Evolutionary conservation across 2,888 invertebrate species (phyloP).

Genomic region (Agrilus cyanescens): DNA sequence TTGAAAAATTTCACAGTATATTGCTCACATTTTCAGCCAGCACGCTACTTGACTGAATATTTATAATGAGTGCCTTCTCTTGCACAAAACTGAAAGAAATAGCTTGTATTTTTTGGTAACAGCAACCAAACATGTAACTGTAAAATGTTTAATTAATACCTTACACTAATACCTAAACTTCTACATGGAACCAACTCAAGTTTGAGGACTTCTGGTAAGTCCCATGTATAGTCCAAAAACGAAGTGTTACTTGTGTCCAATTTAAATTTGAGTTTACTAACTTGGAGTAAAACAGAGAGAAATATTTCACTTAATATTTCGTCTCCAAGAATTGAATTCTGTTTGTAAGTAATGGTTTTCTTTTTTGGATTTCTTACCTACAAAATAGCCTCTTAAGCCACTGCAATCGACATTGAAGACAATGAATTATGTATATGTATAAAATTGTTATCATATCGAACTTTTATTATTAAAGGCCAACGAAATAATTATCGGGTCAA

Average conservation of each 20-base stretch:
- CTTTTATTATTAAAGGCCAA: no score
- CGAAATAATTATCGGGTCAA: no score
- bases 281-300: constrained; percentile 42
- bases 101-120: neutral
- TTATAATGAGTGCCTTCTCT: constrained; percentile 46
- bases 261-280: constrained; percentile 39
- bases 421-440: neutral
- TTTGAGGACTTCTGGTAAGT: constrained; percentile 40
- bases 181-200: constrained; percentile 52
- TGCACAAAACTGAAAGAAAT: constrained; percentile 40
- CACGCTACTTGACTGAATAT: constrained; percentile 46
- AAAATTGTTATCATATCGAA: no score
- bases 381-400: neutral
- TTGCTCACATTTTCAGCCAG: constrained; percentile 50
- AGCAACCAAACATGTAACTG: neutral
- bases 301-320: constrained; percentile 50
- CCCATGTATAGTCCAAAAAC: constrained; percentile 53
- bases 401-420: constrained; percentile 3
- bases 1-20: neutral
- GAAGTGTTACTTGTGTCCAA: constrained; percentile 44
- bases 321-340: constrained; percentile 45
- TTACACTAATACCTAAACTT: constrained; percentile 47
- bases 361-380: constrained; percentile 15
- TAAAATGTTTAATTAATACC: constrained; percentile 29
- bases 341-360: constrained; percentile 22